Evolutionary conservation across 2,888 invertebrate genomes (phyloP), one percentile per base, ranked within the genome.

Genomic region (Dasypogon diadema): DNA sequence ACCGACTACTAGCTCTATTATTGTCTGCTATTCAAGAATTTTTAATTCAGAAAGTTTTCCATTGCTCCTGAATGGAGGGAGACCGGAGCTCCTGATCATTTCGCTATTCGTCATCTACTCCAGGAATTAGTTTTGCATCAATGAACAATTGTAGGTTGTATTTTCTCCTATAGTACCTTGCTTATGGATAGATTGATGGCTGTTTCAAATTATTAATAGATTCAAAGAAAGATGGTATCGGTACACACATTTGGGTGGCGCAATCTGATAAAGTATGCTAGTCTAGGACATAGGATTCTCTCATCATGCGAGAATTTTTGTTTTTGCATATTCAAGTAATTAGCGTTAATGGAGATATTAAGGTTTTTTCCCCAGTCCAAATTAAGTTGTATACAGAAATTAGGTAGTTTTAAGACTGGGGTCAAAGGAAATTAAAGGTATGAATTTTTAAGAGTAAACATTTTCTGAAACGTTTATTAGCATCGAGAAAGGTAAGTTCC

Each of bases 21-120:
- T 65, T 65, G 65, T 65, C n/a, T 65, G 16, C 16, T 24, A 65
- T 65, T 65, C 48, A 48, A 46, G 65, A 21, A 65, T 65, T 65
- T 65, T 65, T 65, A 65, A 65, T 65, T 65, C 65, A 46, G 48
- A 14, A n/a, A 46, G 21, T 65, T 46, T 46, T 65, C 48, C 48
- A 46, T 48, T 46, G 14, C 24, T 46, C 8, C 22, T 65, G 24
- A 65, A 65, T 65, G 24, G 24, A 65, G 46, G 24, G 24, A 65
- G 46, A 51, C 16, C 1, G 51, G 1, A 21, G 12, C 18, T 51
- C 12, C 21, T 6, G 18, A 51, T 51, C 51, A 51, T 1, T 51
- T 16, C 12, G 51, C 51, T n/a, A 21, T 51, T 51, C 24, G 63
- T 12, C 18, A 42, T 42, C 12, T 42, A 42, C 42, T 42, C 42